Percentiles rank a stretch among this genome's conserved stretches.
These are phyloP conservation scores for Procambarus clarkii DNA, from an alignment of 1,140 invertebrate species.

Conservation along the genomic window DNA sequence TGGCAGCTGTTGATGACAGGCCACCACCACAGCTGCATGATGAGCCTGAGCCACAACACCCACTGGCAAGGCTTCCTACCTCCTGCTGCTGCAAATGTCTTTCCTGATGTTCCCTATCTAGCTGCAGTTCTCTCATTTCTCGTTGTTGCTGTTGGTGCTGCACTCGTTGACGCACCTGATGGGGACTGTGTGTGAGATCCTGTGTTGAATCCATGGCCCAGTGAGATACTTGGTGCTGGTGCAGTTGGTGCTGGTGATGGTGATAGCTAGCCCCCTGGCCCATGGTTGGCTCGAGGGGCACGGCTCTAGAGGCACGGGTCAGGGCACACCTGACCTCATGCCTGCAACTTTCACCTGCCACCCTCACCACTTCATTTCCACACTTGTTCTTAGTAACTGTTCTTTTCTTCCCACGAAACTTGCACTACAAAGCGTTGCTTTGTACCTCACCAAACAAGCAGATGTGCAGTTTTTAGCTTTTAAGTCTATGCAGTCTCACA, in stretches of 20 bases:
- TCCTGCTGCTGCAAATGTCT: conserved; percentile 31
- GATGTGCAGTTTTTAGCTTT: not conserved
- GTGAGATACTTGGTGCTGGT: conserved; percentile 24
- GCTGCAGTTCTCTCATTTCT: conserved; percentile 26
- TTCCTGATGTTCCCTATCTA: conserved; percentile 35
- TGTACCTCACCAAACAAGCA: not conserved
- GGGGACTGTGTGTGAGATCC: conserved; percentile 35
- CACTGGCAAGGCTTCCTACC: not conserved
- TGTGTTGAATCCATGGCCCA: conserved; percentile 31
- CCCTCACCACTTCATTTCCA: conserved; percentile 1
- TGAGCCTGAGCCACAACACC: conserved; percentile 34
- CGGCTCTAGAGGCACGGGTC: not conserved
- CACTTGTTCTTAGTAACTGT: not conserved
- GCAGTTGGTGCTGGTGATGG: conserved; percentile 37
- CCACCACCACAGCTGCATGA: conserved; percentile 56
- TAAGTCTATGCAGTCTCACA: not conserved
- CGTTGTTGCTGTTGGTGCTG: conserved; percentile 50
- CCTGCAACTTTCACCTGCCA: conserved; percentile 4
- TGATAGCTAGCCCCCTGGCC: conserved; percentile 60
- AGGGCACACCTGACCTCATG: conserved; percentile 1
- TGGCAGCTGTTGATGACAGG: conserved; percentile 43
- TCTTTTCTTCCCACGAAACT: not conserved
- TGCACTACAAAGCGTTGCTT: not conserved
- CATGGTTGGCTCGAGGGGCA: conserved; percentile 31
- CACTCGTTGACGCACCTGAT: conserved; percentile 50